Evolutionary conservation across 2,113 vertebrate genomes (phyloP).

Genomic region (Catharus bicknelli): DNA sequence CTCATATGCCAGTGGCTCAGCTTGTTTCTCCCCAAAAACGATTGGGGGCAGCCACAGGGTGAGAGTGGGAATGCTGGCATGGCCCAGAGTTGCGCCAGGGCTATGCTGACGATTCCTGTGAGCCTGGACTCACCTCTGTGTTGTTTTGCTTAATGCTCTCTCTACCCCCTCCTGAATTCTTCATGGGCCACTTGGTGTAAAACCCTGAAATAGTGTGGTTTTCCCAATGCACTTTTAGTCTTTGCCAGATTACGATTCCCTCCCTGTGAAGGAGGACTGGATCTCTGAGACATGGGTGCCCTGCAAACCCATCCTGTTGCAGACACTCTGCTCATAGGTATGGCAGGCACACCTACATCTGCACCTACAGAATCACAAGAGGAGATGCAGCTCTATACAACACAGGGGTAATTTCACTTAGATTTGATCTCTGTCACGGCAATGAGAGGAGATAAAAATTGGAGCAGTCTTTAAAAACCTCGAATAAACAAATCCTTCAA

Average conservation of each 20-base stretch:
- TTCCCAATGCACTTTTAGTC: background rate
- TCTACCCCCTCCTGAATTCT: background rate
- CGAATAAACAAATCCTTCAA: conserved; percentile 28
- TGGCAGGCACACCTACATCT: background rate
- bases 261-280: background rate
- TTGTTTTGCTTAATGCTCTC: background rate
- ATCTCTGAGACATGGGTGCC: background rate
- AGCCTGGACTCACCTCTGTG: rapidly evolving
- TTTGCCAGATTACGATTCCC: background rate
- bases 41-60: background rate
- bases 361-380: background rate
- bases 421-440: background rate
- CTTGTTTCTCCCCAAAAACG: background rate
- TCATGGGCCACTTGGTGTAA: background rate
- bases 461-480: background rate
- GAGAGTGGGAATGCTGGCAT: rapidly evolving
- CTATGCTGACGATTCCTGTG: rapidly evolving
- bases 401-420: background rate
- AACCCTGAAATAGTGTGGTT: background rate
- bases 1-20: background rate
- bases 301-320: background rate
- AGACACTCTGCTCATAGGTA: background rate
- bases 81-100: background rate
- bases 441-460: background rate
- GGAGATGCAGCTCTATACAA: background rate